Evolutionary conservation across 2,113 vertebrate genomes (phyloP).

Genomic region (Pelvicachromis taeniatus): DNA sequence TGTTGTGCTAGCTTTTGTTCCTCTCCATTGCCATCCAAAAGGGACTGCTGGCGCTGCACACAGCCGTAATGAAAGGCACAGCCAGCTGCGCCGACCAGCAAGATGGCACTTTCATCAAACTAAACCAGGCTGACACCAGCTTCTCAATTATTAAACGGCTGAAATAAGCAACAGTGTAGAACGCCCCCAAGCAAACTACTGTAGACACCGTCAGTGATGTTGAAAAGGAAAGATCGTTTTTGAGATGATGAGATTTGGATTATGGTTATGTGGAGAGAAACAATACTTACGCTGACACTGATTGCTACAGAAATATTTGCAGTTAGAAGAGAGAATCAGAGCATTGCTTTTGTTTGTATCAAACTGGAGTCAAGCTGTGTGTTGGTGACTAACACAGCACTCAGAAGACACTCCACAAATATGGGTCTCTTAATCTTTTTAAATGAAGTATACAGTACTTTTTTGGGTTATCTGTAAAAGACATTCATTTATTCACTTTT

Average conservation of each 20-base stretch:
- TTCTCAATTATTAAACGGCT: slow-evolving; percentile 64
- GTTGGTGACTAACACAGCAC: background rate
- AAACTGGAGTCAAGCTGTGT: background rate
- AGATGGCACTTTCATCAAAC: slow-evolving; percentile 59
- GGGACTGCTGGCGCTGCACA: slow-evolving; percentile 35
- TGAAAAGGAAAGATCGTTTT: slow-evolving; percentile 15
- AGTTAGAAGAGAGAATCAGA: background rate
- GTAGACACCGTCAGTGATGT: slow-evolving; percentile 3
- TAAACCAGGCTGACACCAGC: slow-evolving; percentile 46
- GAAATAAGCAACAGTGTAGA: slow-evolving; percentile 40
- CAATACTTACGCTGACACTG: background rate
- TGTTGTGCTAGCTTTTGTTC: slow-evolving; percentile 37
- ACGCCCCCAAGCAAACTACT: background rate
- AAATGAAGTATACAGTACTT: background rate
- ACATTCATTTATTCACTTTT: background rate
- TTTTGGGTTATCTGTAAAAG: background rate
- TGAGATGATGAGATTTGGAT: slow-evolving; percentile 41
- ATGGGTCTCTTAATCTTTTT: background rate
- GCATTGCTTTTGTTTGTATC: background rate
- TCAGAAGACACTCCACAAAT: background rate
- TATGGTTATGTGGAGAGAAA: slow-evolving; percentile 3
- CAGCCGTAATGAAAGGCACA: slow-evolving; percentile 41
- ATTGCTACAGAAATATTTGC: slow-evolving; percentile 37
- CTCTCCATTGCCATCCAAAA: slow-evolving; percentile 11
- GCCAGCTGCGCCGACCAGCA: slow-evolving; percentile 30